phyloP scores from a whole-genome alignment of 1,140 invertebrate species.

The Drosophila tsacasi region DNA sequence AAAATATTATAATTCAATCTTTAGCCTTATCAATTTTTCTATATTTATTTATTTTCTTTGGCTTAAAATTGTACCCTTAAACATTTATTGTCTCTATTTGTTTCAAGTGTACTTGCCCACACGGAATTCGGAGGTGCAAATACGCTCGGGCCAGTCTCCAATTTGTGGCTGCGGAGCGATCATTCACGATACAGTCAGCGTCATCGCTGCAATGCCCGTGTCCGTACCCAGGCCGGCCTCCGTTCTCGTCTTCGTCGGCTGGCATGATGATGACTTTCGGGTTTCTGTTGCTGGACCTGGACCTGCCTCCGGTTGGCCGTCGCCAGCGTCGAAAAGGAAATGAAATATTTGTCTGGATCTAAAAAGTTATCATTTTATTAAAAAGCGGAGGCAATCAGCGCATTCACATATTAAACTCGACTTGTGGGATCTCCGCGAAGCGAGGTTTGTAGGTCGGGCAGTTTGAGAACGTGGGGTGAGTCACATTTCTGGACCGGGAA shows the following conservation, averaged over 20 bases:
- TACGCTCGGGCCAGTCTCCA: slow-evolving; percentile 78
- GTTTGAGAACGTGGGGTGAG: slow-evolving; percentile 47
- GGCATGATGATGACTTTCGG: slow-evolving; percentile 69
- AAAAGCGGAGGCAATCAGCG: slow-evolving; percentile 84
- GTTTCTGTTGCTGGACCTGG: slow-evolving; percentile 46
- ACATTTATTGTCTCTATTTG: neutral
- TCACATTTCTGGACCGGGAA: slow-evolving; percentile 50
- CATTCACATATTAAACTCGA: slow-evolving; percentile 82
- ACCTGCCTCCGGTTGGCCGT: slow-evolving; percentile 29
- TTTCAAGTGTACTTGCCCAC: slow-evolving; percentile 58
- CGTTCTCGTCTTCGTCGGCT: neutral
- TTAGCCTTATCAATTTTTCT: no score
- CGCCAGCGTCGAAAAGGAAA: slow-evolving; percentile 73
- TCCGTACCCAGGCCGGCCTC: slow-evolving; percentile 25
- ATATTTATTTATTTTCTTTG: neutral
- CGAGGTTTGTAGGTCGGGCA: slow-evolving; percentile 60
- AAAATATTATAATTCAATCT: neutral
- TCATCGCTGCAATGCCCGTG: slow-evolving; percentile 38
- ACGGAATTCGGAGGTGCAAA: slow-evolving; percentile 84
- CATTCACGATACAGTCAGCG: slow-evolving; percentile 64
- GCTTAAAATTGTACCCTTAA: neutral
- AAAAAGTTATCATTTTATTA: slow-evolving; percentile 85
- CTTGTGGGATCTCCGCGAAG: slow-evolving; percentile 68
- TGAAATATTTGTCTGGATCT: slow-evolving; percentile 84
- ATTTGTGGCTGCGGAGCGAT: slow-evolving; percentile 80